Evolutionary conservation across 2,888 invertebrate genomes (phyloP).

Genomic region (Empis stercorea): DNA sequence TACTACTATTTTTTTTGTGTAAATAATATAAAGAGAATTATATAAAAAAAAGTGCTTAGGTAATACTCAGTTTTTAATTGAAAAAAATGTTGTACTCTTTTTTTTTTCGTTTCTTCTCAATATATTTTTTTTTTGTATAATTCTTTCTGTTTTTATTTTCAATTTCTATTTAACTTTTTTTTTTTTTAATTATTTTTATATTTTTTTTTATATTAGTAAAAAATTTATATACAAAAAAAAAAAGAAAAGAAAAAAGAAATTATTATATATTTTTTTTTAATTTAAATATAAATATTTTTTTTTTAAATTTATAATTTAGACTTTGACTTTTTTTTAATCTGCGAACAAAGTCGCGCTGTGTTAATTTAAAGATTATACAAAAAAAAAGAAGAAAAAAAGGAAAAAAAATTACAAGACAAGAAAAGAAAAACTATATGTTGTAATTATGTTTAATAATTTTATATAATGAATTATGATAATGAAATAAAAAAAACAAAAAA

Average conservation of each 20-base stretch:
- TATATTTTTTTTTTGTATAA: conserved; percentile 11
- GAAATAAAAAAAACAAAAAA: conserved; percentile 6
- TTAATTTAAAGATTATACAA: conserved; percentile 28
- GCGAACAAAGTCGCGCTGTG: conserved; percentile 32
- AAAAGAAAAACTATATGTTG: background rate
- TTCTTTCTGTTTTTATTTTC: too few relatives aligned
- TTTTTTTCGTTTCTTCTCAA: conserved; percentile 8
- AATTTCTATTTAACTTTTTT: conserved; percentile 2
- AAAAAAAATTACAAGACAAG: conserved; percentile 2
- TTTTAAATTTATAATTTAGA: conserved; percentile 3
- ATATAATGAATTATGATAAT: too few relatives aligned
- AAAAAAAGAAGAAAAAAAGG: conserved; percentile 13
- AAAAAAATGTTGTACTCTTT: background rate
- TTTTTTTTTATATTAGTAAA: conserved; percentile 8
- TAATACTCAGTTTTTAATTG: too few relatives aligned
- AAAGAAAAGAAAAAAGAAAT: conserved; percentile 4
- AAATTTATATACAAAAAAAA: conserved; percentile 11
- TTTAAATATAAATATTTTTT: conserved; percentile 5
- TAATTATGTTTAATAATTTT: too few relatives aligned
- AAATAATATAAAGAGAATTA: too few relatives aligned
- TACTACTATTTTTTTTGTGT: too few relatives aligned
- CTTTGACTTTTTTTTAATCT: conserved; percentile 1
- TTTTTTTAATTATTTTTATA: background rate
- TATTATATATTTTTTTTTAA: background rate
- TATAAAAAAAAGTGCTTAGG: too few relatives aligned